Conservation (phyloP, 2,888 invertebrate genomes). For the Ashinkailepas kermadecensis region DNA sequence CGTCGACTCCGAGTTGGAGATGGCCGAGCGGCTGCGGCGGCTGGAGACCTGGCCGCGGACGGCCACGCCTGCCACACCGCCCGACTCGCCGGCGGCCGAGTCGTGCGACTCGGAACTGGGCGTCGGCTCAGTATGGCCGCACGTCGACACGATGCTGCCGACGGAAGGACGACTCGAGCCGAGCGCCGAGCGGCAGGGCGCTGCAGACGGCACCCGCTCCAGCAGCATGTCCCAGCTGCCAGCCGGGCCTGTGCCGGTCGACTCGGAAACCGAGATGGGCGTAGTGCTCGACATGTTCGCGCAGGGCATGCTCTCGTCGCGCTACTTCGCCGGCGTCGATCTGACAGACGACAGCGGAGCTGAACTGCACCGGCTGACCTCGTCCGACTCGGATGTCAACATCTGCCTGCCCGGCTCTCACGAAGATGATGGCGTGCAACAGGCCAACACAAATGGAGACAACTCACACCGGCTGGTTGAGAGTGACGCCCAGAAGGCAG, state of each 20-base stretch:
- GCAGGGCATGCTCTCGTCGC: slow-evolving; percentile 12
- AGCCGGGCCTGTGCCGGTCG: slow-evolving; percentile 3
- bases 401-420: neutral
- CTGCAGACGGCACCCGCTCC: neutral
- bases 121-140: neutral
- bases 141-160: neutral
- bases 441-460: too few species aligned
- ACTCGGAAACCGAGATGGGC: slow-evolving; percentile 11
- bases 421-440: too few species aligned
- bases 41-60: neutral
- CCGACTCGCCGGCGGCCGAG: neutral
- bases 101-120: neutral
- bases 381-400: neutral
- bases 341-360: neutral
- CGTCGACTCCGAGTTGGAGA: slow-evolving; percentile 8
- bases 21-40: neutral
- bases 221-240: neutral
- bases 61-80: neutral
- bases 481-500: too few species aligned
- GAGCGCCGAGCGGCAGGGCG: neutral
- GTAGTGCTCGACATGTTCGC: neutral
- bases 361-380: neutral
- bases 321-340: neutral
- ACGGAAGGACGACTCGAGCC: neutral
- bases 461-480: too few species aligned